Base-by-base conservation (phyloP, 2,797 vertebrate species). In the Holocentrus rufus region DNA sequence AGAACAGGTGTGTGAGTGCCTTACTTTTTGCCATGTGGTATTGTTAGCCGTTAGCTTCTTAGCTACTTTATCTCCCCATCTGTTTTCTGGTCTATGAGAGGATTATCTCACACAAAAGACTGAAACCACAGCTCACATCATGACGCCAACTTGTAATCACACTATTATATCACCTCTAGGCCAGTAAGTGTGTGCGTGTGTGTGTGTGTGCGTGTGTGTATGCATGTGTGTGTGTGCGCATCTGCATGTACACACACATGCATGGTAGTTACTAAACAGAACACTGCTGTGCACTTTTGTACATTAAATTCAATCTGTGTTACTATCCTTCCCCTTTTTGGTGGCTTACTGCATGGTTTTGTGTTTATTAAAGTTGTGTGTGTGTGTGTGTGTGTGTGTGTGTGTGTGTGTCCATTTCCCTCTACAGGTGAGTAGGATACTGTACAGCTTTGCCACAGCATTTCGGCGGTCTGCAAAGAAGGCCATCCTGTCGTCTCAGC, bases 361-460 rank as follows among this genome's bases (percentile, higher is more conserved):
- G 25, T 22, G 5, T 50, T 20, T 7, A 22, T 7, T 34, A 5
- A 34, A 34, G 31, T 5, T 34, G 7, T 54, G 27, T 17, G 34
- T 34, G 11, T 68, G 10, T 53, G 49, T 54, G 1, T 55, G 30
- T 84, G 56, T 69, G 27, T 65, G 23, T 52, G 7, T 15, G 6
- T 54, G 52, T 59, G 39, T 46, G 53, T 50, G 18, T 69, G n/a
- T 47, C 20, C 2, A 8, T 34, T 27, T 59, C 30, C 50, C 15
- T 52, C 54, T 68, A 10, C 92, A 99, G 98, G 98, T 99, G 83
- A 99, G 98, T 85, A 89, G 98, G 78, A 98, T 99, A 91, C 93
- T 99, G 72, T 99, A 98, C 91, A 99, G 98, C 91, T 99, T 99
- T 83, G 98, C 98, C 86, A 99, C 97, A 59, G 98, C 98, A 30